These are phyloP conservation scores for Trachops cirrhosus DNA, from an alignment of 2,797 vertebrate genomes.

Conservation along the genomic window DNA sequence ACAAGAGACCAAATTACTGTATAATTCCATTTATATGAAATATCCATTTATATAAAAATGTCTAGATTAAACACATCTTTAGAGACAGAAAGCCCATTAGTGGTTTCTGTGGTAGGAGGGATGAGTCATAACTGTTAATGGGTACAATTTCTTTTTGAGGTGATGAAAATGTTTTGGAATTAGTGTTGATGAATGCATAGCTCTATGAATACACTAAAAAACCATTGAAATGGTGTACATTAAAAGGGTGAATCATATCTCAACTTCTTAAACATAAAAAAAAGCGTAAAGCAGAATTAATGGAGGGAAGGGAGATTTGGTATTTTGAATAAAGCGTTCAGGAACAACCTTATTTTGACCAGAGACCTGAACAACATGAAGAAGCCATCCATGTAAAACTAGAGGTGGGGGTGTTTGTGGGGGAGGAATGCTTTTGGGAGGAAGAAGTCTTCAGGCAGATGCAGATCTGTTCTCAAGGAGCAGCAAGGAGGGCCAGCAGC, in stretches of 20 bases:
- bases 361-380: neutral
- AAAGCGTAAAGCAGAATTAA: neutral
- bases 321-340: neutral
- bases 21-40: neutral
- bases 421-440: neutral
- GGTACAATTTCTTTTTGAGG: neutral
- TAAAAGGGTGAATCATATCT: neutral
- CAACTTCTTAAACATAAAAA: neutral
- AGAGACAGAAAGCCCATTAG: neutral
- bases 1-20: neutral
- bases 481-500: neutral
- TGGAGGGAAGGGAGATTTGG: neutral
- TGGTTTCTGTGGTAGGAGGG: neutral
- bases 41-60: neutral
- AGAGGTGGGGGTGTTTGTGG: neutral
- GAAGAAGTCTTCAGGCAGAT: neutral
- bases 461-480: neutral
- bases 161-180: conserved; percentile 8
- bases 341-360: neutral
- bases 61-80: neutral
- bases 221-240: neutral
- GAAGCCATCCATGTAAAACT: neutral
- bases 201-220: neutral
- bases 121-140: neutral
- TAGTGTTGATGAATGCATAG: neutral